Conservation (phyloP, 2,797 vertebrate species). For the Sebastes reedi region DNA sequence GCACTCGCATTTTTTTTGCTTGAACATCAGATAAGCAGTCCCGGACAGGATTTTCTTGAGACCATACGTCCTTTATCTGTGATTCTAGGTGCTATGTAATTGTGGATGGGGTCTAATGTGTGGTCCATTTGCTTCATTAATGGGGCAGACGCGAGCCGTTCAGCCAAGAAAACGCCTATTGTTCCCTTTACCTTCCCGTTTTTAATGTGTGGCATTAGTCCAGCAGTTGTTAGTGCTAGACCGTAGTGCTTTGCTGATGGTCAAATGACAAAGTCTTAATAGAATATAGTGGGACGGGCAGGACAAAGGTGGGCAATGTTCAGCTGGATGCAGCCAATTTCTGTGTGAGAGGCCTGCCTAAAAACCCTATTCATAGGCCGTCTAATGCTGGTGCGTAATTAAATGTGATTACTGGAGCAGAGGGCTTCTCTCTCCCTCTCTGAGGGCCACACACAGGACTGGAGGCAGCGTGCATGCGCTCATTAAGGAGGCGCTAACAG, state of each 20-base stretch:
- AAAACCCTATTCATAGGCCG: constrained; percentile 83
- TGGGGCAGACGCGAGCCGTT: constrained; percentile 69
- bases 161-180: constrained; percentile 76
- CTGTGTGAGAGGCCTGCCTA: constrained; percentile 83
- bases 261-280: constrained; percentile 85
- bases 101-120: constrained; percentile 72
- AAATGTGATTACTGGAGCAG: constrained; percentile 89
- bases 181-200: constrained; percentile 71
- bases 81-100: constrained; percentile 54
- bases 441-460: constrained; percentile 81
- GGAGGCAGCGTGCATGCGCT: constrained; percentile 70
- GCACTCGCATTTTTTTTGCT: constrained; percentile 24
- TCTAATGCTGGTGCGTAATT: constrained; percentile 86
- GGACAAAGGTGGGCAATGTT: constrained; percentile 88
- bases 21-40: constrained; percentile 49
- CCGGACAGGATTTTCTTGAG: constrained; percentile 48
- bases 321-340: constrained; percentile 82
- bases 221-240: constrained; percentile 78
- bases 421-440: constrained; percentile 76
- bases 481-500: constrained; percentile 81
- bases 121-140: constrained; percentile 79
- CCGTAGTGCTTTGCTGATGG: constrained; percentile 78
- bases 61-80: constrained; percentile 52
- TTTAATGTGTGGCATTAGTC: constrained; percentile 82
- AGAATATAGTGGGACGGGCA: constrained; percentile 78